phyloP scores from a whole-genome alignment of 2,113 vertebrate genomes.

The Xenopus laevis region DNA sequence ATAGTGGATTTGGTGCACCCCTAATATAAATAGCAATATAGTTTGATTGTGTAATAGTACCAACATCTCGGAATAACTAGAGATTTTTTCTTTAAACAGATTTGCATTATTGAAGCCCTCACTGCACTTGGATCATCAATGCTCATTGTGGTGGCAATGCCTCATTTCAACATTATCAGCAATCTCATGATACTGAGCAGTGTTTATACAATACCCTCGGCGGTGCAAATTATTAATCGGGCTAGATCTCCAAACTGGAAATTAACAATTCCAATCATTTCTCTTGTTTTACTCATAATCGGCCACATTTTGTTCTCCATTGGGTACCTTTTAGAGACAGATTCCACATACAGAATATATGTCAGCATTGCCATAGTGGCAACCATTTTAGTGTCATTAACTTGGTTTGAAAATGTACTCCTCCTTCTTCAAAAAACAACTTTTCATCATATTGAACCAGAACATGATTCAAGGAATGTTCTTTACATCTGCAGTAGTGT shows the following conservation, averaged over 20 bases:
- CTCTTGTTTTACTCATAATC: neutral
- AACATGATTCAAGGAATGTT: conserved; percentile 3
- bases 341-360: neutral
- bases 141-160: conserved; percentile 70
- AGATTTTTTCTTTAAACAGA: neutral
- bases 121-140: conserved; percentile 53
- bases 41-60: too few species aligned
- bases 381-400: conserved; percentile 13
- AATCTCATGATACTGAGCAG: conserved; percentile 71
- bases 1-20: too few species aligned
- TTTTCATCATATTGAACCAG: neutral
- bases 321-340: neutral
- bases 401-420: neutral
- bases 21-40: too few species aligned
- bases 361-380: neutral
- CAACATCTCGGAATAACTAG: neutral
- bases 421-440: neutral
- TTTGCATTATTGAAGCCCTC: neutral
- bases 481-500: neutral
- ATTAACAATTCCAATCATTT: neutral
- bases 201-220: conserved; percentile 59
- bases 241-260: neutral
- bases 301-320: neutral
- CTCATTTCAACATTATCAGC: conserved; percentile 69
- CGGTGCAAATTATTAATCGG: neutral